These are phyloP conservation scores for Pteropus alecto DNA, from an alignment of 2,113 vertebrate genomes.

Conservation along the genomic window DNA sequence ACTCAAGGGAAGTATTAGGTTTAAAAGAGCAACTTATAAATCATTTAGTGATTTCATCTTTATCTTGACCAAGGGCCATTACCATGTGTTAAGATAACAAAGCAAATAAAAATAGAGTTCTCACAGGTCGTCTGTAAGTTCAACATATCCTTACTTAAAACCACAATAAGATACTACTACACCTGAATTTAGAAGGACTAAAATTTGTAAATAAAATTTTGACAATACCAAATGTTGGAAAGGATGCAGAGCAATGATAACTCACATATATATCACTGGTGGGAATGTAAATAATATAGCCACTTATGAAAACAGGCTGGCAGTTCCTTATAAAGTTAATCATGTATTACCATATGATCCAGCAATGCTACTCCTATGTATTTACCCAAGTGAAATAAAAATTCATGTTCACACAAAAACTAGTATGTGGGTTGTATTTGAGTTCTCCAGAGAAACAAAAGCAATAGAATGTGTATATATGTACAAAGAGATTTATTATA, in stretches of 20 bases:
- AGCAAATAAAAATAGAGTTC: background rate
- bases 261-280: background rate
- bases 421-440: background rate
- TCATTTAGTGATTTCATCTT: conserved; percentile 2
- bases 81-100: background rate
- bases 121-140: background rate
- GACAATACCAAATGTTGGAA: background rate
- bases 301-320: background rate
- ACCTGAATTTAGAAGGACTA: background rate
- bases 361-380: background rate
- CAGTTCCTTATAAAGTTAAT: background rate
- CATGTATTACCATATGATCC: background rate
- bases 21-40: background rate
- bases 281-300: background rate
- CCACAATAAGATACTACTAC: background rate
- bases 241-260: background rate
- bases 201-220: background rate
- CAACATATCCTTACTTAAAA: background rate
- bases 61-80: background rate
- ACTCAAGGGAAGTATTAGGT: background rate
- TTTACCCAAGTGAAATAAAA: background rate
- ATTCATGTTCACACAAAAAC: background rate
- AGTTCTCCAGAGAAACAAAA: background rate
- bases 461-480: background rate
- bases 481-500: background rate